Percentiles rank a stretch among this genome's conserved stretches.
phyloP scores from a whole-genome alignment of 2,113 vertebrate genomes.

The Oriolus oriolus region DNA sequence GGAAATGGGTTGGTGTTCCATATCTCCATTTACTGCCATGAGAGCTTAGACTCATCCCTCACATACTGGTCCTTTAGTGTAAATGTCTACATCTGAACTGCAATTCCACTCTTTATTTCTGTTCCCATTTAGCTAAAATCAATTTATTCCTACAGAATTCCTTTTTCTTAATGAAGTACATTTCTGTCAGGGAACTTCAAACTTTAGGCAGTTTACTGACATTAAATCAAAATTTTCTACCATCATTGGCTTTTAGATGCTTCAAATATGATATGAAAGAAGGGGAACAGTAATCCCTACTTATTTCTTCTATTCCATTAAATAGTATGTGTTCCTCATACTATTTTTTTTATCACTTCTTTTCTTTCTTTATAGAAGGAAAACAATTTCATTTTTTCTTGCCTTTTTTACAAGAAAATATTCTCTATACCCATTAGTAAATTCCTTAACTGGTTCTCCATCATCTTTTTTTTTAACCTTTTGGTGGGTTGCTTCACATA shows the following conservation, averaged over 20 bases:
- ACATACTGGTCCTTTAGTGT: neutral
- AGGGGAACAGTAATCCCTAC: fast-evolving
- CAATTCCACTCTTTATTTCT: neutral
- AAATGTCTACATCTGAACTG: neutral
- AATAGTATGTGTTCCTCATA: neutral
- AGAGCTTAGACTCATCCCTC: neutral
- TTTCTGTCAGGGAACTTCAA: neutral
- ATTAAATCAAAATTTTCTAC: neutral
- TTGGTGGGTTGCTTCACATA: neutral
- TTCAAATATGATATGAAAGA: neutral
- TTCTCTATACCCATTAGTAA: neutral
- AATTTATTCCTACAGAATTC: neutral
- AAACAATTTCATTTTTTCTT: neutral
- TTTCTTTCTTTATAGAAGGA: neutral
- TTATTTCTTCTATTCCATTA: neutral
- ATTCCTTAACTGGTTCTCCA: neutral
- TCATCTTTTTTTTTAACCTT: neutral
- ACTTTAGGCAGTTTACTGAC: neutral
- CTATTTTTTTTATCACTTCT: neutral
- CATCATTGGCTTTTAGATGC: neutral
- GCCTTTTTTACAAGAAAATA: neutral
- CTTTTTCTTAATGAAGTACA: neutral
- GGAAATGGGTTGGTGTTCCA: neutral
- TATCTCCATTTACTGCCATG: neutral
- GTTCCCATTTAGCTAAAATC: neutral